These are phyloP conservation scores for Esperia sulphurella DNA, from an alignment of 2,888 invertebrate species.

Conservation along the genomic window DNA sequence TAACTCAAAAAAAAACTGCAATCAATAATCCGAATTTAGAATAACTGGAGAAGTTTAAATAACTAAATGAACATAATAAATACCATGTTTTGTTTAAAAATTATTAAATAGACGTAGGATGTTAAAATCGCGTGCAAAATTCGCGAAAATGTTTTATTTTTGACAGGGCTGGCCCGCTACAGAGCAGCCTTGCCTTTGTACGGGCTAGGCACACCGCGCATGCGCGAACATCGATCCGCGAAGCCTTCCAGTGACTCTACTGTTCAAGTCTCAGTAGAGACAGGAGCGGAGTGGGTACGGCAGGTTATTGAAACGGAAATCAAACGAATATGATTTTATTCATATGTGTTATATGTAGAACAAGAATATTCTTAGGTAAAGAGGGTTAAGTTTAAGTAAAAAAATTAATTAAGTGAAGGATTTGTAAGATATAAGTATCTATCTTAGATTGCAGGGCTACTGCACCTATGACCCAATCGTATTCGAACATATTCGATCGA, in stretches of 20 bases:
- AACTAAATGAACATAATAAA: neutral
- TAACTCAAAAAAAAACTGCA: neutral
- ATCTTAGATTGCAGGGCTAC: no score
- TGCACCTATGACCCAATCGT: no score
- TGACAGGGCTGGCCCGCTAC: constrained; percentile 55
- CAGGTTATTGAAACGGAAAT: no score
- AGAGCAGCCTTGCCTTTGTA: constrained; percentile 63
- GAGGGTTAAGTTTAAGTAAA: no score
- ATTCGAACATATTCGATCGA: no score
- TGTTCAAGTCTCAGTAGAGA: neutral
- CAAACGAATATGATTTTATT: no score
- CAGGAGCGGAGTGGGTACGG: no score
- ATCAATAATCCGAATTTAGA: constrained; percentile 1
- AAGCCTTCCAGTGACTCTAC: constrained; percentile 33
- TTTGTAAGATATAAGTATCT: no score
- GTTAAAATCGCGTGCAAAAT: constrained; percentile 33
- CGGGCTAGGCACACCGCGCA: constrained; percentile 50
- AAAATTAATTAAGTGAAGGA: no score
- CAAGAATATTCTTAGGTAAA: no score
- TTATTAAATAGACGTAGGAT: neutral
- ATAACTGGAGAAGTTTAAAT: neutral
- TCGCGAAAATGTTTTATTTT: constrained; percentile 58
- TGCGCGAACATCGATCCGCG: constrained; percentile 64
- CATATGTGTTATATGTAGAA: no score
- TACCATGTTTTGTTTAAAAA: neutral